These are phyloP conservation scores for Actinopyga echinites DNA, from an alignment of 53 echinoderm and acorn worm species.

Conservation along the genomic window DNA sequence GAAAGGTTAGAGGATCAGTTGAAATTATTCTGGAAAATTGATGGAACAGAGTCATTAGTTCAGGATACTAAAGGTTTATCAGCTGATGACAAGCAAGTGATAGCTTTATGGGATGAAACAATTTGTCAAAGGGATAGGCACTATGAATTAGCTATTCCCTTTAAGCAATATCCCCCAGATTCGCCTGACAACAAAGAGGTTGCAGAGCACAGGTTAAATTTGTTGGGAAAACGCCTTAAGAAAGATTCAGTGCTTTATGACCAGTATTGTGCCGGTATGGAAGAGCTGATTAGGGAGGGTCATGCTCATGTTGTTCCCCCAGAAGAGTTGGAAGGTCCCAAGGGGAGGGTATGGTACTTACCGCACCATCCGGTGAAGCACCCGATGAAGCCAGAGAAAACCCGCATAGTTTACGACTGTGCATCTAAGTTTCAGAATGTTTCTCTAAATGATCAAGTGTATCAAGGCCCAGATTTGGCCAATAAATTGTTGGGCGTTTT, in stretches of 20 bases:
- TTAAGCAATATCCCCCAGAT: not conserved
- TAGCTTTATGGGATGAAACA: slow-evolving; percentile 24
- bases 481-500: slow-evolving; percentile 60
- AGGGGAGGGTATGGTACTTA: slow-evolving; percentile 36
- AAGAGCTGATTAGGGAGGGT: slow-evolving; percentile 3
- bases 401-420: slow-evolving; percentile 36
- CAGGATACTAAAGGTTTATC: slow-evolving; percentile 51
- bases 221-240: not conserved
- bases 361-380: slow-evolving; percentile 42
- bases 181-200: slow-evolving; percentile 20
- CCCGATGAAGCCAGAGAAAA: slow-evolving; percentile 39
- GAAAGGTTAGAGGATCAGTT: slow-evolving; percentile 17
- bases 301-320: slow-evolving; percentile 24
- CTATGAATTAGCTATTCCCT: slow-evolving; percentile 58
- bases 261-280: slow-evolving; percentile 31
- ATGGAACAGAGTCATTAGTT: not conserved
- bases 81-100: slow-evolving; percentile 29
- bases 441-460: not conserved
- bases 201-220: not conserved
- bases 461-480: slow-evolving; percentile 42
- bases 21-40: slow-evolving; percentile 23
- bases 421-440: not conserved
- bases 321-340: not conserved
- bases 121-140: slow-evolving; percentile 3
- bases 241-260: slow-evolving; percentile 15